Evolutionary conservation across 2,888 invertebrate species (phyloP).

Genomic region (Agonopterix arenella): DNA sequence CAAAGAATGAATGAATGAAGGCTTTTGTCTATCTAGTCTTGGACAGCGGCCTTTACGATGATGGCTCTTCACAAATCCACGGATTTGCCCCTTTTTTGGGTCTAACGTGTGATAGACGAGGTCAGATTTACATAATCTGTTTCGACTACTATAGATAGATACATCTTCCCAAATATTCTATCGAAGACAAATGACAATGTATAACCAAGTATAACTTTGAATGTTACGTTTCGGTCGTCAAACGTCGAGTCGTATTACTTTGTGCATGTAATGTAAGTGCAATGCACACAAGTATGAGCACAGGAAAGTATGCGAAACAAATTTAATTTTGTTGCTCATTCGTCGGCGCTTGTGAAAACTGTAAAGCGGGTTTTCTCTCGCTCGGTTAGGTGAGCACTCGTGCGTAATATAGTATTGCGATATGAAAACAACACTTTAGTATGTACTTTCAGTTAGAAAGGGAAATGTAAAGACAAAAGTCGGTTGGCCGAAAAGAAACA

Average conservation of each 20-base stretch:
- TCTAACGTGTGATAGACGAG: neutral
- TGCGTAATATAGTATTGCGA: neutral
- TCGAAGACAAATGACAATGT: no score
- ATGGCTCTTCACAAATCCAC: neutral
- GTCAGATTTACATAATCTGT: neutral
- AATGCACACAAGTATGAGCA: no score
- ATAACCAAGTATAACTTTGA: no score
- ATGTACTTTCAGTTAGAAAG: no score
- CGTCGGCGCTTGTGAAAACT: neutral
- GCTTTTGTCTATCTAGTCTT: no score
- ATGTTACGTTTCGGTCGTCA: no score
- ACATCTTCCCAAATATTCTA: no score
- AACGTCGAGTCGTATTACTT: no score
- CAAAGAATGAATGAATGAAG: neutral
- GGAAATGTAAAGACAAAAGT: no score
- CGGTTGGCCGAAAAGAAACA: no score
- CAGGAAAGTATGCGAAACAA: neutral
- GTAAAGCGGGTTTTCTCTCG: constrained; percentile 1
- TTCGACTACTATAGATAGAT: no score
- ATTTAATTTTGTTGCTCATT: constrained; percentile 3
- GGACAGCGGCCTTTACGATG: neutral
- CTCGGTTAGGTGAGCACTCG: neutral
- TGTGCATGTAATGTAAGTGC: no score
- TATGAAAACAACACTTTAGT: neutral
- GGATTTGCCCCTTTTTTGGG: constrained; percentile 2